Percentiles rank a stretch among this genome's conserved stretches.
Conservation (phyloP, 1,140 invertebrate genomes). For the Calephelis nemesis region DNA sequence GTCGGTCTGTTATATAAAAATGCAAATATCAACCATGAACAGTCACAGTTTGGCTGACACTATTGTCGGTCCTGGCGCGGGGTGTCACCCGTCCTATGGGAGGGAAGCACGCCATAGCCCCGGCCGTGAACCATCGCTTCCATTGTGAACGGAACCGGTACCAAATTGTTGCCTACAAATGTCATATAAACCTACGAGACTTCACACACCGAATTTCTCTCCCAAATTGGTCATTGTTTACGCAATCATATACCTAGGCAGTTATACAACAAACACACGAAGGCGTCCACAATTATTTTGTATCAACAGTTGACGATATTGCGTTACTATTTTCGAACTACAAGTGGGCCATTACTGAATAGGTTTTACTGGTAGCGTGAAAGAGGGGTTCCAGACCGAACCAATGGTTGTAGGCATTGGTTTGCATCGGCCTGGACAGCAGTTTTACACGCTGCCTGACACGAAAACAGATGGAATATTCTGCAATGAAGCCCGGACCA, state of each 20-base stretch:
- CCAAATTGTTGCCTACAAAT: conserved; percentile 19
- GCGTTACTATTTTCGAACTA: neutral
- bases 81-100: conserved; percentile 47
- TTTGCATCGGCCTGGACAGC: no score
- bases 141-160: conserved; percentile 32
- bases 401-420: no score
- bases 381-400: no score
- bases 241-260: neutral
- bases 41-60: conserved; percentile 43
- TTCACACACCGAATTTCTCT: conserved; percentile 6
- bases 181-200: conserved; percentile 13
- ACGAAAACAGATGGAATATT: no score
- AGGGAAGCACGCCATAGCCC: conserved; percentile 35
- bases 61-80: conserved; percentile 52
- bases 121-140: conserved; percentile 28
- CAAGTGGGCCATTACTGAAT: no score
- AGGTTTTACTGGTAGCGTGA: no score
- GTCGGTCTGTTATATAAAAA: conserved; percentile 50
- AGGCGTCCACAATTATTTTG: neutral
- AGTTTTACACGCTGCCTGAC: no score
- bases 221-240: neutral
- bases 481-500: no score
- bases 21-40: conserved; percentile 59
- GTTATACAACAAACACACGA: conserved; percentile 13
- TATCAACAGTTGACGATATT: neutral